Evolutionary conservation across 2,113 vertebrate species (phyloP), one percentile per base, ranked within the genome.

Genomic region (Anolis sagrei): DNA sequence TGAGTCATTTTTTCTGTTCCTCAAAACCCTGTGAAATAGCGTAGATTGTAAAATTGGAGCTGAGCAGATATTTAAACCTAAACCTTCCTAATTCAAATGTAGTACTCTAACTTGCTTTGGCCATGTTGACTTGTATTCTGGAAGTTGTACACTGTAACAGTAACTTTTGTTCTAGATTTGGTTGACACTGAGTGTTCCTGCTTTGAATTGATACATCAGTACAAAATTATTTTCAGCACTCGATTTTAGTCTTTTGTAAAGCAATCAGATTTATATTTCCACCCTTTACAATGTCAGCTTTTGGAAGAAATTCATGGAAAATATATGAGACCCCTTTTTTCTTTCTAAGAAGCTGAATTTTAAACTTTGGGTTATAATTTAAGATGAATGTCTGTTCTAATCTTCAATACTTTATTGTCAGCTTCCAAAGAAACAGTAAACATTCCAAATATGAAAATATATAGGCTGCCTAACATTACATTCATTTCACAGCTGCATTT

Each of bases 371-470:
- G 32, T 61, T 91, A 34, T 81, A 86, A 1, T 62, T 78, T 82
- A 54, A 29, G 68, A 64, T 29, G 5, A 74, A 13, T 5, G 88
- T 86, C 5, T 85, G 27, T 87, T 84, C 84, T 75, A 75, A 29
- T 14, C 64, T 66, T 82, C 73, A 81, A 36, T 23, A 64, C 39
- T 78, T 64, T 61, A 83, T 73, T 78, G 75, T 62, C 69, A 83
- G 39, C 36, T 69, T 83, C 11, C 36, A 72, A 79, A 87, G 76
- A 79, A 68, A 87, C 58, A 73, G 76, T 69, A 76, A 87, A n/a
- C 61, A 86, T 81, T 90, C 64, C 19, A 36, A 7, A 29, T 87
- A 49, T 66, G 44, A 86, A 86, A 90, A 85, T 76, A 49, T 2
- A 44, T 16, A 70, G 0, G 86, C 73, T 89, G n/a, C 8, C 61